These are phyloP conservation scores for Gymnopithys bicolor DNA, from an alignment of 2,797 vertebrate species.

Conservation along the genomic window DNA sequence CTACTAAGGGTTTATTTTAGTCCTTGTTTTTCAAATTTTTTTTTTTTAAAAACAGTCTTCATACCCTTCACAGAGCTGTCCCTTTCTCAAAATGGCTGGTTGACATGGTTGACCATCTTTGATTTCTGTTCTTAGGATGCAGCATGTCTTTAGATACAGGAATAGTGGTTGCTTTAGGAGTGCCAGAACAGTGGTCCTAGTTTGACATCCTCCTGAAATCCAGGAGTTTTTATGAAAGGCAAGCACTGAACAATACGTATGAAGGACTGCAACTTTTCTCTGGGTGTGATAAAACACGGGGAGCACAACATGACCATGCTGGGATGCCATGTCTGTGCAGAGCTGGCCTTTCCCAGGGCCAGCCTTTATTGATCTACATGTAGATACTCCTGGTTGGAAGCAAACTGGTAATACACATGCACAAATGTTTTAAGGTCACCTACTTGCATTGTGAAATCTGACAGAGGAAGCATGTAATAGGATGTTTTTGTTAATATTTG, in stretches of 20 bases:
- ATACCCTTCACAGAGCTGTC: background rate
- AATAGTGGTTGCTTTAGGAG: background rate
- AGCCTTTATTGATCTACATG: constrained; percentile 1
- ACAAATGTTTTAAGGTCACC: constrained; percentile 57
- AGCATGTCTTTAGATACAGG: background rate
- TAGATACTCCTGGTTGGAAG: background rate
- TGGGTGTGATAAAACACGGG: background rate
- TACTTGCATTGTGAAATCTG: constrained; percentile 12
- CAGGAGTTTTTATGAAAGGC: background rate
- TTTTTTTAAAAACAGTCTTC: background rate
- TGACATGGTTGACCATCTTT: background rate
- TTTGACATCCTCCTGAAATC: background rate
- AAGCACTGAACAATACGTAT: background rate
- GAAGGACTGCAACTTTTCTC: background rate
- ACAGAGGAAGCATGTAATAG: constrained; percentile 31
- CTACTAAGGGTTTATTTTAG: background rate
- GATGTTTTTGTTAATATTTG: constrained; percentile 66
- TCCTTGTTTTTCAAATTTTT: background rate
- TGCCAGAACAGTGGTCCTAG: background rate
- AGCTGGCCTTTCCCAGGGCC: constrained; percentile 51
- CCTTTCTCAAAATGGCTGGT: background rate
- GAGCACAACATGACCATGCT: background rate
- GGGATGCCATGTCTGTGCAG: background rate
- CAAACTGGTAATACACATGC: constrained; percentile 7
- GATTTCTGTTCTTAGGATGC: background rate